Conservation (phyloP, 2,113 vertebrate species). For the Cochlearius cochlearius region DNA sequence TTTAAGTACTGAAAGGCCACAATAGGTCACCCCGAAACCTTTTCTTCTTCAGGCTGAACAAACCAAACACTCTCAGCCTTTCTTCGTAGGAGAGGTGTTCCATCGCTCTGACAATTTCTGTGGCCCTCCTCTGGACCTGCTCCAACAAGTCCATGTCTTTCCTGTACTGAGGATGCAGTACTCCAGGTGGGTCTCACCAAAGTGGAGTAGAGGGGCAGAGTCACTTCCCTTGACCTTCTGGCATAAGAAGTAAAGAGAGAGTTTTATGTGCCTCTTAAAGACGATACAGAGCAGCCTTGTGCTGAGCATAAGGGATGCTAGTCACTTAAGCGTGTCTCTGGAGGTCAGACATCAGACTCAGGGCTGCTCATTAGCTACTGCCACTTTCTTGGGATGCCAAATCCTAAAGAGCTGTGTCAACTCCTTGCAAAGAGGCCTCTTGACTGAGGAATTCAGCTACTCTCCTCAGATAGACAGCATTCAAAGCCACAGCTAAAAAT, state of each 20-base stretch:
- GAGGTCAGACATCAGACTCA: not conserved
- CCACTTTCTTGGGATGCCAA: slow-evolving; percentile 26
- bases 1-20: not conserved
- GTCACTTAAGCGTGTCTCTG: not conserved
- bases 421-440: slow-evolving; percentile 41
- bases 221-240: not conserved
- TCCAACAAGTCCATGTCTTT: not conserved
- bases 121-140: not conserved
- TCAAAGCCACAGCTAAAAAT: slow-evolving; percentile 60
- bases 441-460: slow-evolving; percentile 49
- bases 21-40: not conserved
- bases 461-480: not conserved
- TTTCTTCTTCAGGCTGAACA: not conserved
- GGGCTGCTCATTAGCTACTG: slow-evolving; percentile 1
- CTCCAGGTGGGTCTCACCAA: not conserved
- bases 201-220: not conserved
- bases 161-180: not conserved
- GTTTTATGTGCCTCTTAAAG: not conserved
- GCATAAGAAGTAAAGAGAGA: not conserved
- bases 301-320: not conserved
- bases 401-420: slow-evolving; percentile 1
- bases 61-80: not conserved
- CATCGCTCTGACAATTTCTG: too few species aligned
- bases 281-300: not conserved
- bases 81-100: not conserved